A percentile compares a stretch with the other conserved stretches of the same genome.
Evolutionary conservation across 2,113 vertebrate genomes (phyloP).

Genomic region (Cyanoliseus patagonus): DNA sequence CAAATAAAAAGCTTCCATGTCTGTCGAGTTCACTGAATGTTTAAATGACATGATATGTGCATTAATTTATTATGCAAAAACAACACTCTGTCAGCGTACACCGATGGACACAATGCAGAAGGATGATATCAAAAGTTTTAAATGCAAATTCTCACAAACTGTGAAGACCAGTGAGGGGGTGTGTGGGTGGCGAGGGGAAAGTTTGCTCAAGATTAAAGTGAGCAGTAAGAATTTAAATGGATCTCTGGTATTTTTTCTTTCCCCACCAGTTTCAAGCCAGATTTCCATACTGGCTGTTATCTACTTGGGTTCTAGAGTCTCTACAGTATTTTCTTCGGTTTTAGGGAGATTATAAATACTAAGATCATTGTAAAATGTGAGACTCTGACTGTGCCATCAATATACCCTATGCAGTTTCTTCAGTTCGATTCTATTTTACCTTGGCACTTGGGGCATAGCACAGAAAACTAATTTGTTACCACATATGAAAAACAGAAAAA

Average conservation of each 20-base stretch:
- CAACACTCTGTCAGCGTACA: not conserved
- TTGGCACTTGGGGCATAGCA: not conserved
- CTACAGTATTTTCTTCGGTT: not conserved
- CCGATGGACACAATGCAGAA: not conserved
- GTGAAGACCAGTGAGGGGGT: not conserved
- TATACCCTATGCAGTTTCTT: not conserved
- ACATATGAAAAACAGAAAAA: not conserved
- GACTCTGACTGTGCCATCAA: not conserved
- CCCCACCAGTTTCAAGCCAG: not conserved
- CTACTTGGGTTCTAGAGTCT: not conserved
- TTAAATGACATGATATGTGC: not conserved
- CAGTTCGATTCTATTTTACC: not conserved
- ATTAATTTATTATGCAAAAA: not conserved
- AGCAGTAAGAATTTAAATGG: not conserved
- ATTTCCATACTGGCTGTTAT: not conserved
- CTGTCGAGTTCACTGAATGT: not conserved
- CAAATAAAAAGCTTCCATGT: not conserved
- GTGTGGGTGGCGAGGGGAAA: rapidly evolving
- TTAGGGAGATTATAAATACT: not conserved
- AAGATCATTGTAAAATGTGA: not conserved
- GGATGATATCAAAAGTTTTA: not conserved
- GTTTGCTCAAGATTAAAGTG: not conserved
- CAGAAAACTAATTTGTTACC: not conserved
- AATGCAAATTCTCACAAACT: not conserved
- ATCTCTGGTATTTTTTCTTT: not conserved